Base-by-base conservation (phyloP, 2,888 invertebrate genomes). In the Cephus rjabovi region DNA sequence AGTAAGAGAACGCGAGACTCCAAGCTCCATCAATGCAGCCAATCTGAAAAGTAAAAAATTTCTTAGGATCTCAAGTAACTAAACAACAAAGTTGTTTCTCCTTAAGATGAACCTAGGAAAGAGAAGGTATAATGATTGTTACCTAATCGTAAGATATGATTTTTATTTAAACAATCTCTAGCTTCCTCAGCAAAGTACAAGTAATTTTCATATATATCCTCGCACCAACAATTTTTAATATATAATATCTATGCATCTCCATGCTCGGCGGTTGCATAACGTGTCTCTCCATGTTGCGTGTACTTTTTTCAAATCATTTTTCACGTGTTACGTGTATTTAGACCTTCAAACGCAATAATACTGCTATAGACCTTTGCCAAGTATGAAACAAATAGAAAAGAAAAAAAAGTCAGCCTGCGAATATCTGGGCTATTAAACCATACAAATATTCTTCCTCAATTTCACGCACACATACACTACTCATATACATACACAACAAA, bases 161-260 rank as follows among this genome's bases (percentile, higher is more conserved):
- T 85, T 85, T 89, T 89, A 89, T 89, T 89, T 83, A 87, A 89
- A 88, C 89, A 88, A 86, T 87, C 82, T 86, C 84, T 87, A 85
- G 82, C 82, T 84, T 83, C 83, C 80, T 86, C 84, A 83, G 85
- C 81, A 86, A 86, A 89, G 85, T 89, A 89, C 88, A 89, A 86
- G 85, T 85, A 83, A 82, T 79, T 81, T 85, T 82, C 82, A 80
- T 81, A 80, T 82, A 84, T 85, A 83, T 87, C 83, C 85, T 87
- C 86, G 85, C 86, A 89, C 86, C 86, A 88, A 89, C 86, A 86
- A 87, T 82, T 81, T 80, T 80, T 83, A 84, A 87, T 87, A 86
- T 87, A 87, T 82, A 86, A 83, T 84, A 82, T 83, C 83, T 83
- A 83, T 81, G 81, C 82, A 79, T 81, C 79, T 83, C 81, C 82